These are phyloP conservation scores for Vannuccia rotundouncinata DNA, from an alignment of 2,888 invertebrate species.

Conservation along the genomic window DNA sequence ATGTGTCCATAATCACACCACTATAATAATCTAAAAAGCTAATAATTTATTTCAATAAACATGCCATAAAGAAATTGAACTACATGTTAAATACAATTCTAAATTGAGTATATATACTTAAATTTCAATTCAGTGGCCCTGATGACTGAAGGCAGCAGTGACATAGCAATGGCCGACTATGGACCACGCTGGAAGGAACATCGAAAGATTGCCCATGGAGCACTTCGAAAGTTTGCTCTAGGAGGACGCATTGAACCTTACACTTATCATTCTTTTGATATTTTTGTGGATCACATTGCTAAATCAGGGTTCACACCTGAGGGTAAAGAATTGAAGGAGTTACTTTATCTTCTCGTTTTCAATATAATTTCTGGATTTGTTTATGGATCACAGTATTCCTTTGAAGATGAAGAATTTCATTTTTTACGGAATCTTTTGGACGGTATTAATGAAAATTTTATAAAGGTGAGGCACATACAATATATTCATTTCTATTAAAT, in stretches of 20 bases:
- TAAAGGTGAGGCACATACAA: no score
- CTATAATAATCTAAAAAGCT: no score
- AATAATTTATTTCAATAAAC: no score
- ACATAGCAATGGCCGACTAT: not conserved
- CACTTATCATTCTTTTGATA: not conserved
- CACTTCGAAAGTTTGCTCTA: not conserved
- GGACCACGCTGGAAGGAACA: conserved; percentile 13
- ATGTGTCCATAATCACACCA: no score
- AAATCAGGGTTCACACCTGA: not conserved
- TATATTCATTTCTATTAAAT: no score
- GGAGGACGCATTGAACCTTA: not conserved
- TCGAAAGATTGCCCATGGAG: not conserved
- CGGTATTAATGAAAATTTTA: no score
- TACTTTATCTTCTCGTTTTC: not conserved
- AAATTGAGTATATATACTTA: no score
- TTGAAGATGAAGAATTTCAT: not conserved
- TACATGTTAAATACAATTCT: no score
- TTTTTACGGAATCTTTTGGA: no score
- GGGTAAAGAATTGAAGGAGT: not conserved
- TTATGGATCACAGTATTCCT: not conserved
- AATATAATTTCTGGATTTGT: not conserved
- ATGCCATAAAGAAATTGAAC: no score
- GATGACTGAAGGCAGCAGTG: not conserved
- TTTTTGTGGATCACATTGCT: not conserved
- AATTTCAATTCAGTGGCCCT: not conserved